A percentile compares a stretch with the other conserved stretches of the same genome.
Evolutionary conservation across 2,797 vertebrate genomes (phyloP).

Genomic region (Brachyrhaphis roseni): DNA sequence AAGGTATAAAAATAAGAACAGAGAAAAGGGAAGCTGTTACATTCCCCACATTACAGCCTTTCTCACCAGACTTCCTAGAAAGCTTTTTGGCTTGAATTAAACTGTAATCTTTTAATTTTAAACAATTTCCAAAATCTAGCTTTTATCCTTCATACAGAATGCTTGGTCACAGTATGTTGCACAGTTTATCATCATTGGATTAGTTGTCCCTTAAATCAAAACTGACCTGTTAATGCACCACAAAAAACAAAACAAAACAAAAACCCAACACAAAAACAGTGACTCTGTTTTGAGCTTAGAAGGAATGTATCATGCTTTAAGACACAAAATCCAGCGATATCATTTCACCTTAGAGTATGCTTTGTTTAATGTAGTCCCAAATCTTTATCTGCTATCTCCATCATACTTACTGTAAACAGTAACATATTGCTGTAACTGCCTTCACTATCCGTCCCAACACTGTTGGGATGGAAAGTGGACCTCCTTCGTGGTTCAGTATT

Average conservation of each 20-base stretch:
- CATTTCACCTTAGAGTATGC: not conserved
- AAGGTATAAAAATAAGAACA: not conserved
- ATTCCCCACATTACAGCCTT: not conserved
- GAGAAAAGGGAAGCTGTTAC: not conserved
- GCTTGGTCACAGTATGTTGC: not conserved
- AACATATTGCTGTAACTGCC: not conserved
- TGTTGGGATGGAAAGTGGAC: not conserved
- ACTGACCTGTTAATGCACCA: no score
- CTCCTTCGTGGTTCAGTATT: not conserved
- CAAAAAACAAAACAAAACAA: not conserved
- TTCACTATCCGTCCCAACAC: no score
- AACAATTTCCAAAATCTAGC: not conserved
- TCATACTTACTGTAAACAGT: not conserved
- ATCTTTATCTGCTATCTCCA: not conserved
- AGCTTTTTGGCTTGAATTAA: not conserved
- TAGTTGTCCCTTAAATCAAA: not conserved
- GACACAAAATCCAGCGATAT: not conserved
- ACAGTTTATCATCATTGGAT: not conserved
- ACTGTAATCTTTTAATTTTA: not conserved
- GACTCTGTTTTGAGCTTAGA: not conserved
- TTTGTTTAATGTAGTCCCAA: not conserved
- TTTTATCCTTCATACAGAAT: not conserved
- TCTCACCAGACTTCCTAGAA: not conserved
- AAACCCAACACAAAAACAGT: not conserved
- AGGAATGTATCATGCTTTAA: not conserved